Percentiles rank a stretch among this genome's conserved stretches.
Conservation (phyloP, 1,140 invertebrate species). For the Zaprionus kolodkinae region DNA sequence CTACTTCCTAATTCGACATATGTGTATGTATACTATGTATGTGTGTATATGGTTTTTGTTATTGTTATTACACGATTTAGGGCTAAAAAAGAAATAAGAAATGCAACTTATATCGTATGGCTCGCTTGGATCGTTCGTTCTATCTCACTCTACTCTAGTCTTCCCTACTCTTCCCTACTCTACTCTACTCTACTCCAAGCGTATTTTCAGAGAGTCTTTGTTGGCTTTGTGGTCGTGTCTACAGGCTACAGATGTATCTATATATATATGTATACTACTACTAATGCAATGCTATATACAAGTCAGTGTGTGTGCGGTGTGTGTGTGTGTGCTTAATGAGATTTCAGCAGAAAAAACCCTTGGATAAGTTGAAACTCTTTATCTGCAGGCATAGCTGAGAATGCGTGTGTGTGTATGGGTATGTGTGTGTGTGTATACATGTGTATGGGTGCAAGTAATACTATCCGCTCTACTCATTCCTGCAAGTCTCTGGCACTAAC, state of each 20-base stretch:
- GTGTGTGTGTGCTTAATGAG: conserved; percentile 15
- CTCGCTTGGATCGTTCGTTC: conserved; percentile 56
- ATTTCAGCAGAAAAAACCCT: conserved; percentile 10
- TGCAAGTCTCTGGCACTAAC: conserved; percentile 49
- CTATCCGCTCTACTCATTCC: conserved; percentile 49
- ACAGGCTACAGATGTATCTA: conserved; percentile 9
- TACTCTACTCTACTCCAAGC: conserved; percentile 35
- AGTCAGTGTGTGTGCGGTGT: conserved; percentile 18
- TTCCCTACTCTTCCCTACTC: no score
- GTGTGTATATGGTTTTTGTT: not conserved
- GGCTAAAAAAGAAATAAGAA: conserved; percentile 36
- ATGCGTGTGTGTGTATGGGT: conserved; percentile 21
- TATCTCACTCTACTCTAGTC: conserved; percentile 21
- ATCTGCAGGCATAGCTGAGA: not conserved
- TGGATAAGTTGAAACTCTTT: not conserved
- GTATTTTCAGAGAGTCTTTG: conserved; percentile 81
- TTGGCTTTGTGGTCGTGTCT: conserved; percentile 76
- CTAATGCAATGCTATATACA: conserved; percentile 36
- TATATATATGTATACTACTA: not conserved
- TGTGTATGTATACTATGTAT: conserved; percentile 5
- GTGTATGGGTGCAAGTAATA: conserved; percentile 59
- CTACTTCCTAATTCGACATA: conserved; percentile 28
- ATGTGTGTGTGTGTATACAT: not conserved
- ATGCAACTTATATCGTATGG: conserved; percentile 78
- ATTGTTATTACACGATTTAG: conserved; percentile 23